Evolutionary conservation across 1,140 invertebrate species (phyloP).

Genomic region (Dendrolimus punctatus): DNA sequence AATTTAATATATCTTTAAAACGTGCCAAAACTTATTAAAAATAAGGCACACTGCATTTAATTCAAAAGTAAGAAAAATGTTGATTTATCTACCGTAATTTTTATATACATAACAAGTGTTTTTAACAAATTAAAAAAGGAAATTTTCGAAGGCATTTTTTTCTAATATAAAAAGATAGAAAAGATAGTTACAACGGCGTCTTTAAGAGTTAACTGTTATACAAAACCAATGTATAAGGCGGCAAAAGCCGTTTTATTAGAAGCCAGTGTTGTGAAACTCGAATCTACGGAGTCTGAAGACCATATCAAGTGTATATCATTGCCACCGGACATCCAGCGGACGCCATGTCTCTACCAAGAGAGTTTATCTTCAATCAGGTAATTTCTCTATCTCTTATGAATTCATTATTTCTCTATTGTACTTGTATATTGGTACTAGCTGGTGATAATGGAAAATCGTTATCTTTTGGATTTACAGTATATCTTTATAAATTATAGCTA

Average conservation of each 20-base stretch:
- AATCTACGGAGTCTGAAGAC: conserved; percentile 58
- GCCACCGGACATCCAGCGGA: conserved; percentile 39
- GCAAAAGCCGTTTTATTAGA: conserved; percentile 36
- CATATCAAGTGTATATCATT: conserved; percentile 36
- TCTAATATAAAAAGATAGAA: conserved; percentile 12
- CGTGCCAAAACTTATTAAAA: too few species aligned
- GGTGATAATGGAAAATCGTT: too few species aligned
- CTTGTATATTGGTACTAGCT: too few species aligned
- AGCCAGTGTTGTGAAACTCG: conserved; percentile 28
- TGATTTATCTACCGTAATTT: too few species aligned
- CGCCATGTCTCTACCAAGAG: conserved; percentile 48
- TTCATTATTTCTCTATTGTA: neutral
- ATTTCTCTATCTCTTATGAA: conserved; percentile 11
- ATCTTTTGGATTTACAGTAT: too few species aligned
- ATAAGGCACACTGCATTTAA: too few species aligned
- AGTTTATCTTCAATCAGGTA: conserved; percentile 58
- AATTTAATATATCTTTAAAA: too few species aligned
- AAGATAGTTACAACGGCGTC: conserved; percentile 41
- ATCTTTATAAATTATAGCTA: too few species aligned
- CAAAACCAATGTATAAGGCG: conserved; percentile 54
- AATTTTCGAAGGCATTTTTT: conserved; percentile 8
- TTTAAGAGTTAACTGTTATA: conserved; percentile 21
- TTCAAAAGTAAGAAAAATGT: too few species aligned
- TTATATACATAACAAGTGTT: too few species aligned
- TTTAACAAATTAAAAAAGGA: too few species aligned